A percentile compares a stretch with the other conserved stretches of the same genome.
Evolutionary conservation across 35 echinoderm and acorn worm species (phyloP).

Genomic region (Amphiura filiformis): DNA sequence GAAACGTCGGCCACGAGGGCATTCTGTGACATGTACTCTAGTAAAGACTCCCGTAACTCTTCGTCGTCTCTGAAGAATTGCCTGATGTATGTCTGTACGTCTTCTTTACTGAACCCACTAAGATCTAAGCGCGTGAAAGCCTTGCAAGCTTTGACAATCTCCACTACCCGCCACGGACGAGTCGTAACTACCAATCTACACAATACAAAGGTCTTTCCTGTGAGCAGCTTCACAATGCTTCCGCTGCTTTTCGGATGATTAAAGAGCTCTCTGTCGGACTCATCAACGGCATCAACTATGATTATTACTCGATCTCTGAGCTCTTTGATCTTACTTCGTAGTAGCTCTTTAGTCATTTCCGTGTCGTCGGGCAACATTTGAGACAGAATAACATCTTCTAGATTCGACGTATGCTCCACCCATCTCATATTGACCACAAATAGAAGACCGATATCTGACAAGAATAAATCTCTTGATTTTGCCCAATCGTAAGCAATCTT

Average conservation of each 20-base stretch:
- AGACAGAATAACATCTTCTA: neutral
- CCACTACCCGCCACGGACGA: neutral
- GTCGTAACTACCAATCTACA: neutral
- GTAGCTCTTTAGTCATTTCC: neutral
- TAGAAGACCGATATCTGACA: neutral
- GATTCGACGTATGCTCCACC: neutral
- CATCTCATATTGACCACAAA: neutral
- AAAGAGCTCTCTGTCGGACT: too few species aligned
- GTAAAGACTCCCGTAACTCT: neutral
- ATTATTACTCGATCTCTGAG: neutral
- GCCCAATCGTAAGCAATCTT: neutral
- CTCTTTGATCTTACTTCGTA: neutral
- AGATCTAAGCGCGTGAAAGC: neutral
- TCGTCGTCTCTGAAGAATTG: neutral
- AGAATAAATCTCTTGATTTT: neutral
- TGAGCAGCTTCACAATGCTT: neutral
- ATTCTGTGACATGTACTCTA: neutral
- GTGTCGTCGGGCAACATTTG: neutral
- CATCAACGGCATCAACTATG: neutral
- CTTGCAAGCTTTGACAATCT: neutral
- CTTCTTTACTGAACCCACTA: neutral
- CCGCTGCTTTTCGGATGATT: neutral
- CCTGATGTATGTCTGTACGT: neutral
- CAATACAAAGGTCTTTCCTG: neutral
- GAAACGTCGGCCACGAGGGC: neutral